Evolutionary conservation across 2,888 invertebrate species (phyloP).

Genomic region (Dexiosoma caninum): DNA sequence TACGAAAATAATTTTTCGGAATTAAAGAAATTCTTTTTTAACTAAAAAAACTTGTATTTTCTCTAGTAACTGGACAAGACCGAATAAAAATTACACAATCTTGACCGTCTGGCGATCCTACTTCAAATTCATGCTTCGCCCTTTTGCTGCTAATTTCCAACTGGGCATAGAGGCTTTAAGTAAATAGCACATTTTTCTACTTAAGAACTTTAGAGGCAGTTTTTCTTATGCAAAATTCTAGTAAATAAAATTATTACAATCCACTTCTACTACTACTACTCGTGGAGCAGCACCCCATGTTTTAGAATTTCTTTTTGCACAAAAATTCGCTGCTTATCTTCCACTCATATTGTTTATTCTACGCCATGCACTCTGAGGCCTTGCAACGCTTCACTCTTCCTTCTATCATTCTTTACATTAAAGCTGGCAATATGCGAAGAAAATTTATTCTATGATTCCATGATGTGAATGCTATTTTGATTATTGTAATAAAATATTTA

Average conservation of each 20-base stretch:
- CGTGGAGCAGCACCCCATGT: background rate
- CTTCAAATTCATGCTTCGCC: background rate
- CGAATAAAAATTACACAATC: too few species aligned
- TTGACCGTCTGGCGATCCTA: too few species aligned
- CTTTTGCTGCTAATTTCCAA: background rate
- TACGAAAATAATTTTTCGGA: too few species aligned
- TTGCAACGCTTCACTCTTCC: background rate
- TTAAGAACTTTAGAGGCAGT: background rate
- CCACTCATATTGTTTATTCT: background rate
- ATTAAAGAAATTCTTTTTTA: too few species aligned
- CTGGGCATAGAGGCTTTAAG: background rate
- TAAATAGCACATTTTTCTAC: background rate
- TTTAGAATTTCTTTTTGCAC: background rate
- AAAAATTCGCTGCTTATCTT: slow-evolving; percentile 19
- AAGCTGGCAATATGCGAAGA: background rate
- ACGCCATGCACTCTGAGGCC: background rate
- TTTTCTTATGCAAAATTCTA: background rate
- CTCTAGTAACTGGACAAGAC: too few species aligned
- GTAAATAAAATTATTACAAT: background rate
- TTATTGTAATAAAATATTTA: slow-evolving; percentile 57
- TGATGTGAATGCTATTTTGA: slow-evolving; percentile 43
- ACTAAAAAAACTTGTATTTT: too few species aligned
- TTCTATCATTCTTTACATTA: background rate
- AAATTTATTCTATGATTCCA: background rate
- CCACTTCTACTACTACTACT: too few species aligned